Conservation (phyloP, 1,140 invertebrate species). For the Thaumatotibia leucotreta region DNA sequence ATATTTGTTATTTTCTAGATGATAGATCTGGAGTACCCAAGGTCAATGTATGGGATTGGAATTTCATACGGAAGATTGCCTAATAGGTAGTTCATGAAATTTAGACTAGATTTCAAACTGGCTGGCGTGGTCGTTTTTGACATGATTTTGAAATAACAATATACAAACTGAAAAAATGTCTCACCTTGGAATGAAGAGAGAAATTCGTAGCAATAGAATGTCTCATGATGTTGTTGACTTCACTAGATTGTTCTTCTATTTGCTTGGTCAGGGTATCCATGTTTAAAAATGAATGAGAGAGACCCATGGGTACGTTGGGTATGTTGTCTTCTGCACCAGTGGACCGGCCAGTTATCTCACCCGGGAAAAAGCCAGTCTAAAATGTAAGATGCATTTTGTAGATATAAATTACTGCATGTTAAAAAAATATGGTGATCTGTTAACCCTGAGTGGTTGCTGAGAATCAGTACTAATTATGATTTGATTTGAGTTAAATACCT, state of each 20-base stretch:
- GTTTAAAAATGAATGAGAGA: conserved; percentile 37
- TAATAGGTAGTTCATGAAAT: no score
- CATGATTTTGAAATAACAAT: not conserved
- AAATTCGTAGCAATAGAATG: conserved; percentile 63
- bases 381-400: conserved; percentile 19
- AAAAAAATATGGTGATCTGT: no score
- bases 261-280: conserved; percentile 49
- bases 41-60: no score
- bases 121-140: no score
- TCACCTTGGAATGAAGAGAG: conserved; percentile 62
- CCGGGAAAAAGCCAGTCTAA: conserved; percentile 62
- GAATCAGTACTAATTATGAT: no score
- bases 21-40: no score
- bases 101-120: no score
- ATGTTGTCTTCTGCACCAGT: conserved; percentile 48
- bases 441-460: no score
- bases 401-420: no score
- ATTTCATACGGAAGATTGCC: no score
- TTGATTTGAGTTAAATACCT: no score
- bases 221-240: conserved; percentile 58
- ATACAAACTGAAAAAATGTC: not conserved
- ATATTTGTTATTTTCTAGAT: no score
- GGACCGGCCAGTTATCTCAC: conserved; percentile 65
- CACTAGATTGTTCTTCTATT: conserved; percentile 57
- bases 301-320: conserved; percentile 2